phyloP scores from a whole-genome alignment of 2,888 invertebrate species.

The Dicranocentrus wangi region DNA sequence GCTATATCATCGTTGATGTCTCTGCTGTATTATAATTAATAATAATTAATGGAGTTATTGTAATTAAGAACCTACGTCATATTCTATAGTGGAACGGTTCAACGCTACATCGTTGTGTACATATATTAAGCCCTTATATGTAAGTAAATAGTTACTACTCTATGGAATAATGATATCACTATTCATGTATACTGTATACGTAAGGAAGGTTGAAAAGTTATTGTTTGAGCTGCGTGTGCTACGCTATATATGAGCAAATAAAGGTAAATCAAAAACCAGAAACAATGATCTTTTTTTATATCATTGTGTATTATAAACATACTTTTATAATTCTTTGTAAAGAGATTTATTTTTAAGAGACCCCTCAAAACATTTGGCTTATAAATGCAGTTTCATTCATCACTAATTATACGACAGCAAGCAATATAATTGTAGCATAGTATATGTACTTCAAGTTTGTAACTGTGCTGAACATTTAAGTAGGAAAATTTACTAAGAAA shows the following conservation, averaged over 20 bases:
- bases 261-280: constrained; percentile 24
- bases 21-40: constrained; percentile 37
- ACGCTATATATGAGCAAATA: constrained; percentile 19
- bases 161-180: neutral
- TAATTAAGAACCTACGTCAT: constrained; percentile 12
- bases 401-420: constrained; percentile 8
- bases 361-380: constrained; percentile 61
- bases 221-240: constrained; percentile 31
- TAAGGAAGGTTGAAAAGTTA: neutral
- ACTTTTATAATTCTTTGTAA: constrained; percentile 29
- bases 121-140: too few relatives aligned
- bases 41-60: constrained; percentile 14
- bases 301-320: neutral
- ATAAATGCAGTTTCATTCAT: constrained; percentile 56
- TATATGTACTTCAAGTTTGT: constrained; percentile 2
- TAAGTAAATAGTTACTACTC: neutral
- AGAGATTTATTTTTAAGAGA: constrained; percentile 53
- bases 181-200: constrained; percentile 25
- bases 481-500: constrained; percentile 16
- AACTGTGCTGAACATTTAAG: constrained; percentile 19
- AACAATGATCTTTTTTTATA: neutral
- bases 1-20: constrained; percentile 29
- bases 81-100: constrained; percentile 8
- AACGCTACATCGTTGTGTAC: neutral
- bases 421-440: too few relatives aligned